phyloP scores from a whole-genome alignment of 1,140 invertebrate species.

The Brachionus koreanus region DNA sequence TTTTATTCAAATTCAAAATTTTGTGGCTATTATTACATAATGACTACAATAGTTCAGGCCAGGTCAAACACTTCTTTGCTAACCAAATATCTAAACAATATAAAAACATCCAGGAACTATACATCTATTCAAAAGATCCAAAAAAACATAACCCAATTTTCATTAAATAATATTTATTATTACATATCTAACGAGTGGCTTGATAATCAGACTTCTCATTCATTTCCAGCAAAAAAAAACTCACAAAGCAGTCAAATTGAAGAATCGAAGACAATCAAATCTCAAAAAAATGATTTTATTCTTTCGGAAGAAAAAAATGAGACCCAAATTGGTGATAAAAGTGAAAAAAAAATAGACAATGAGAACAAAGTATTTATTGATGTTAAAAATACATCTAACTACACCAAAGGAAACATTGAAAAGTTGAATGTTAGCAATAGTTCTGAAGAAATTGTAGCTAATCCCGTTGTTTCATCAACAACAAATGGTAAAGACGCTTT shows the following conservation, averaged over 20 bases:
- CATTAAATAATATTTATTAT: not conserved
- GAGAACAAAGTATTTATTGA: not conserved
- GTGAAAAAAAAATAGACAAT: not conserved
- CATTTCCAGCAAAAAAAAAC: not conserved
- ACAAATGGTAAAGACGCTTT: conserved; percentile 4
- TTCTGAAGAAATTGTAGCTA: not conserved
- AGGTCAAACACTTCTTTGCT: not conserved
- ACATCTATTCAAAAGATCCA: not conserved
- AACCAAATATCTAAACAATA: not conserved
- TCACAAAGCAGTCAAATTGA: not conserved
- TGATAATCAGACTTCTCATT: not conserved
- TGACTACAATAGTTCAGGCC: not conserved
- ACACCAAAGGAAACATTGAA: not conserved
- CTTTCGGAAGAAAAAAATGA: not conserved
- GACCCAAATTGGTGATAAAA: not conserved
- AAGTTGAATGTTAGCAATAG: not conserved
- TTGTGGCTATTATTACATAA: conserved; percentile 21
- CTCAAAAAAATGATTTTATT: not conserved
- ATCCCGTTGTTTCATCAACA: not conserved
- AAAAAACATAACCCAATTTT: conserved; percentile 25
- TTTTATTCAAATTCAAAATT: conserved; percentile 20
- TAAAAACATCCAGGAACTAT: not conserved
- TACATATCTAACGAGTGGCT: conserved; percentile 25
- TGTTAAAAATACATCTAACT: not conserved
- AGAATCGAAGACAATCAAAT: not conserved